Percentiles rank a stretch among this genome's conserved stretches.
phyloP scores from a whole-genome alignment of 2,113 vertebrate species.

The Lepus timidus region DNA sequence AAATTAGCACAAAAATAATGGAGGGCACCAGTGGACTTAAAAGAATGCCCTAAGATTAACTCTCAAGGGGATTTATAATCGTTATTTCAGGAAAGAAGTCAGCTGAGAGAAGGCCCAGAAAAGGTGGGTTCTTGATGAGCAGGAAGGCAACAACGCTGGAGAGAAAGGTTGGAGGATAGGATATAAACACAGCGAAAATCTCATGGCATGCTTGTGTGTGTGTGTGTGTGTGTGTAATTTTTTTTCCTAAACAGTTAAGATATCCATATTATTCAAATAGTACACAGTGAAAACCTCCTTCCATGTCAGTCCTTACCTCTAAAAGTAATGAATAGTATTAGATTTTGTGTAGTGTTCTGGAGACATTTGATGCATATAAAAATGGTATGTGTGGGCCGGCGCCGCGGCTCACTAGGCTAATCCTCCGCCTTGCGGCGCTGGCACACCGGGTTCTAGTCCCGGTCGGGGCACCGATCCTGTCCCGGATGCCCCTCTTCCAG shows the following conservation, averaged over 20 bases:
- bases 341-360: constrained; percentile 12
- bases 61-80: constrained; percentile 13
- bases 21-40: background rate
- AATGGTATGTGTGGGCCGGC: background rate
- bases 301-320: background rate
- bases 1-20: constrained; percentile 50
- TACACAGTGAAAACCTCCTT: constrained; percentile 10
- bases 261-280: constrained; percentile 33
- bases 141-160: constrained; percentile 2
- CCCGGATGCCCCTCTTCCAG: too few relatives aligned
- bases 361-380: background rate
- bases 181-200: background rate
- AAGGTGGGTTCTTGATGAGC: background rate
- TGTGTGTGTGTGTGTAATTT: background rate
- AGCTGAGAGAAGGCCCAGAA: background rate
- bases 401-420: too few relatives aligned
- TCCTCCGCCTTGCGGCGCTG: too few relatives aligned
- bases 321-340: background rate
- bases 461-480: too few relatives aligned
- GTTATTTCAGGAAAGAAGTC: constrained; percentile 45
- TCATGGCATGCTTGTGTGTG: background rate
- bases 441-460: too few relatives aligned
- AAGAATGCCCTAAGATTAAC: constrained; percentile 49
- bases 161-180: background rate
- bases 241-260: constrained; percentile 15